Percentiles rank a stretch among this genome's conserved stretches.
phyloP scores from a whole-genome alignment of 2,797 vertebrate genomes.

The Carduelis carduelis region DNA sequence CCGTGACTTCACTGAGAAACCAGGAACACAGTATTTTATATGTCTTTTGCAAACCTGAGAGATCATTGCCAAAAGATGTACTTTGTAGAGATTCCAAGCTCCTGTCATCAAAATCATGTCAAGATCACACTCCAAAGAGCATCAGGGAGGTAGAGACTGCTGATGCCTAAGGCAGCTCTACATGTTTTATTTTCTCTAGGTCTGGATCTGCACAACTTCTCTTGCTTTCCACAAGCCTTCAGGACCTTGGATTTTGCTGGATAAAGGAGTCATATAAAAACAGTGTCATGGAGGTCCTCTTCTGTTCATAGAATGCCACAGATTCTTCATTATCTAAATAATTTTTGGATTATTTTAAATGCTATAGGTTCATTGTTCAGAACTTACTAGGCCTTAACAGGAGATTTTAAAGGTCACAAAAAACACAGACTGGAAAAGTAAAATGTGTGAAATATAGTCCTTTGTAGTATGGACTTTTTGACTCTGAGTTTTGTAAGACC shows the following conservation, averaged over 20 bases:
- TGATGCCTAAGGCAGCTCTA: neutral
- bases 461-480: neutral
- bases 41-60: neutral
- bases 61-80: neutral
- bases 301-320: neutral
- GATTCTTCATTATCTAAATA: neutral
- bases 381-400: neutral
- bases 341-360: neutral
- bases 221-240: neutral
- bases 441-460: neutral
- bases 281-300: neutral
- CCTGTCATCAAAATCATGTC: neutral
- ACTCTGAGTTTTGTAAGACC: neutral
- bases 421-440: neutral
- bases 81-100: neutral
- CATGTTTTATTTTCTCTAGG: neutral
- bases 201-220: neutral
- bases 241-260: neutral
- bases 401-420: neutral
- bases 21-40: neutral
- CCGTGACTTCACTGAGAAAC: neutral
- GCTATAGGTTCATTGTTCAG: neutral
- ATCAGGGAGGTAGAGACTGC: neutral
- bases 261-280: neutral
- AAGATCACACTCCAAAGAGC: neutral